Base-by-base conservation (phyloP, 1,140 invertebrate genomes). In the Drosophila fuyamai region DNA sequence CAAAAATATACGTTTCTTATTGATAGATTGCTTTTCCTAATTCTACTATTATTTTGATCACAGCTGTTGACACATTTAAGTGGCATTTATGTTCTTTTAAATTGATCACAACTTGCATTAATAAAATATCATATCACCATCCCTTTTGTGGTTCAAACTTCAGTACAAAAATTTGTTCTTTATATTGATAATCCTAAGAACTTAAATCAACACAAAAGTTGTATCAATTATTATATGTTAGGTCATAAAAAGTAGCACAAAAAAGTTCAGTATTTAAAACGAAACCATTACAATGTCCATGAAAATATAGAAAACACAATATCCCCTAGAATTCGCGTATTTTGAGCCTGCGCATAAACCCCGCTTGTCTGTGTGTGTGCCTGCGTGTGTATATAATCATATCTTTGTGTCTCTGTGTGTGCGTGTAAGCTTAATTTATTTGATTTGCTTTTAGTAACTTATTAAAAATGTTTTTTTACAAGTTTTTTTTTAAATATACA, bases 391-490 rank as follows among this genome's bases (percentile, higher is more conserved):
- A 63, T 43, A 56, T 71, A 62, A 47, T 14, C 60, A 35, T 73
- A 35, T 50, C 40, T 53, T 32, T 47, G 43, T 61, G 51, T 72
- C 18, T 46, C n/a, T 57, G 54, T 56, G 44, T 50, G 27, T 53
- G 54, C 48, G 70, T 44, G 43, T 38, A 63, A 66, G 74, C n/a
- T 10, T 85, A 59, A 86, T 71, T 82, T 88, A 86, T 86, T 85
- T 53, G 4, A 38, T 74, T 85, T 72, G 61, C 58, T 67, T 51
- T 76, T 79, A 86, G 61, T 88, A 68, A 68, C 68, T 83, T 83
- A 83, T 83, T 83, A 8, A 48, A 56, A 65, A 51, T 54, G 41
- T 44, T 55, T 61, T 61, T 13, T 18, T 44, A 27, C 16, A 27
- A 32, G 29, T 48, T 48, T 54, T 62, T 44, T 62, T 53, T 65